A percentile compares a stretch with the other conserved stretches of the same genome.
phyloP scores from a whole-genome alignment of 2,888 invertebrate genomes.

The Cephus pulcher region DNA sequence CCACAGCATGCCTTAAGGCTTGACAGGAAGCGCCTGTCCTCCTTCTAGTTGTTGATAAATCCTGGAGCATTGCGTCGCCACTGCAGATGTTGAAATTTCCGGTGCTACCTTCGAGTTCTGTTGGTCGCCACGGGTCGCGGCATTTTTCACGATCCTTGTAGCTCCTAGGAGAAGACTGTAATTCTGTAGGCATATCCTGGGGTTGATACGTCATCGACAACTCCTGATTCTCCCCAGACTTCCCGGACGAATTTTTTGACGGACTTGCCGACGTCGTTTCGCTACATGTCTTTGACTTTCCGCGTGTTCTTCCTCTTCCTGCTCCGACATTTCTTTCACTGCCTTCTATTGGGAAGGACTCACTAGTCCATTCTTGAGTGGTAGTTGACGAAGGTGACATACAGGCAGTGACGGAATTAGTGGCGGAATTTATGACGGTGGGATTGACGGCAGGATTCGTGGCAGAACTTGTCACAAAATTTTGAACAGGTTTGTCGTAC shows the following conservation, averaged over 20 bases:
- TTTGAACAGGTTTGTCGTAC: background rate
- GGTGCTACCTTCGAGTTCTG: conserved; percentile 54
- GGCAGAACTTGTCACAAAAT: background rate
- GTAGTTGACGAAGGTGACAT: background rate
- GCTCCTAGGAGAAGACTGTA: conserved; percentile 55
- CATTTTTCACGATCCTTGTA: conserved; percentile 62
- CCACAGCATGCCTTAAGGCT: conserved; percentile 91
- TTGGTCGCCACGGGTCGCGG: conserved; percentile 61
- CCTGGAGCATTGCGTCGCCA: conserved; percentile 47
- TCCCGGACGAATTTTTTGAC: conserved; percentile 17
- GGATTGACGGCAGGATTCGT: too few species aligned
- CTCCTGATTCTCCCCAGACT: conserved; percentile 36
- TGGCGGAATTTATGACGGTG: background rate
- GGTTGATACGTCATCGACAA: background rate
- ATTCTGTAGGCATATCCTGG: conserved; percentile 56
- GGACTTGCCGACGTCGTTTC: conserved; percentile 33
- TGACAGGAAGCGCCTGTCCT: conserved; percentile 84
- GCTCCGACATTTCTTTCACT: background rate
- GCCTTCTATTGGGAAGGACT: background rate
- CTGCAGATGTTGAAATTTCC: conserved; percentile 32
- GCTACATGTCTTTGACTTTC: background rate
- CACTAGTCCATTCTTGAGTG: background rate
- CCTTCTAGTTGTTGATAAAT: conserved; percentile 43
- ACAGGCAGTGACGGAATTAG: background rate
- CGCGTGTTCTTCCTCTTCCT: background rate